Conservation (phyloP, 2,113 vertebrate species). For the Piprites chloris region DNA sequence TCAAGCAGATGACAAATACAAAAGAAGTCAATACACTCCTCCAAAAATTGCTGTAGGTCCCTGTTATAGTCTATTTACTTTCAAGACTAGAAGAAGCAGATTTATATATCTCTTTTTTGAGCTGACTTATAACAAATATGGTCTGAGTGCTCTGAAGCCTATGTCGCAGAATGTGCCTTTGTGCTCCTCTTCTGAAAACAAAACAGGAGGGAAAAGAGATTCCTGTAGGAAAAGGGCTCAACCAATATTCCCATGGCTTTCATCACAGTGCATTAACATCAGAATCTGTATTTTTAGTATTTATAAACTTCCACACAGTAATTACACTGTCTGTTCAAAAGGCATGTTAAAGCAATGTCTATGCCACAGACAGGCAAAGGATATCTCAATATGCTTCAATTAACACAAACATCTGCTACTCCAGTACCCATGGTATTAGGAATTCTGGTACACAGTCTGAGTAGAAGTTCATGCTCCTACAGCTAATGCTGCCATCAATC, state of each 20-base stretch:
- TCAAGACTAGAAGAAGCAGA: not conserved
- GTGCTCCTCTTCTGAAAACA: not conserved
- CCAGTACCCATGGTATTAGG: not conserved
- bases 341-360: not conserved
- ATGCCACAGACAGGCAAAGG: not conserved
- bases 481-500: not conserved
- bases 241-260: not conserved
- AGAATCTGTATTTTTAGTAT: not conserved
- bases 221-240: not conserved
- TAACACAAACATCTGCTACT: constrained; percentile 33
- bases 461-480: not conserved
- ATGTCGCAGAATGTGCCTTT: not conserved
- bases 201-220: not conserved
- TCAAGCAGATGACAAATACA: not conserved
- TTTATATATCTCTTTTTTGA: not conserved
- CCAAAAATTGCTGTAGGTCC: not conserved
- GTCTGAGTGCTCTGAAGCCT: not conserved
- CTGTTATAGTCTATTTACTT: not conserved
- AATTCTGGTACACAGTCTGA: not conserved
- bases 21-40: not conserved
- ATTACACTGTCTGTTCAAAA: not conserved
- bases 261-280: not conserved
- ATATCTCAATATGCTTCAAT: not conserved
- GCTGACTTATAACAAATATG: not conserved
- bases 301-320: not conserved